Percentiles rank a stretch among this genome's conserved stretches.
These are phyloP conservation scores for Coreius guichenoti DNA, from an alignment of 2,797 vertebrate genomes.

Conservation along the genomic window DNA sequence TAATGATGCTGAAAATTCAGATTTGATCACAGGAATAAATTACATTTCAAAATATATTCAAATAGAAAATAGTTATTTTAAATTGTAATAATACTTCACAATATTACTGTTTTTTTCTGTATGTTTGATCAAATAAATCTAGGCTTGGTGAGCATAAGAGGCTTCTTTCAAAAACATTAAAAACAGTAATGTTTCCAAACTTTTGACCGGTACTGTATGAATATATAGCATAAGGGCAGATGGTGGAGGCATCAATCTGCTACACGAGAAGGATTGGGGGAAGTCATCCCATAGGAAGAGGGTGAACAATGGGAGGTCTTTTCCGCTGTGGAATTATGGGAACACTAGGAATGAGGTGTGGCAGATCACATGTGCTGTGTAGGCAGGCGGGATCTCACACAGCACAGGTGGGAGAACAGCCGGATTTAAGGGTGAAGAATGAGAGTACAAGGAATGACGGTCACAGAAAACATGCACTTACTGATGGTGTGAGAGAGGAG, in stretches of 20 bases:
- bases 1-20: no score
- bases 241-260: not conserved
- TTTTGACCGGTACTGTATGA: no score
- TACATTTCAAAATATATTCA: no score
- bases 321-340: conserved; percentile 16
- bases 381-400: not conserved
- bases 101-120: no score
- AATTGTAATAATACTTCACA: no score
- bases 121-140: no score
- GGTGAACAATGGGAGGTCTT: not conserved
- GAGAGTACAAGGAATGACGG: not conserved
- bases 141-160: no score
- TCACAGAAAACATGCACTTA: not conserved
- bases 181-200: no score
- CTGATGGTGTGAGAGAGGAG: not conserved
- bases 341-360: conserved; percentile 26
- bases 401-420: conserved; percentile 3
- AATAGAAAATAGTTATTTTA: no score
- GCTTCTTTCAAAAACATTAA: no score
- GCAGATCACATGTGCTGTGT: conserved; percentile 4
- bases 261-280: no score
- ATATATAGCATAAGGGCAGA: not conserved
- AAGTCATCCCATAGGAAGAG: not conserved
- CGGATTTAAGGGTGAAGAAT: not conserved
- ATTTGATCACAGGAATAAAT: no score